Percentiles rank a stretch among this genome's conserved stretches.
phyloP scores from a whole-genome alignment of 2,113 vertebrate genomes.

The Mormyrus iriodes region DNA sequence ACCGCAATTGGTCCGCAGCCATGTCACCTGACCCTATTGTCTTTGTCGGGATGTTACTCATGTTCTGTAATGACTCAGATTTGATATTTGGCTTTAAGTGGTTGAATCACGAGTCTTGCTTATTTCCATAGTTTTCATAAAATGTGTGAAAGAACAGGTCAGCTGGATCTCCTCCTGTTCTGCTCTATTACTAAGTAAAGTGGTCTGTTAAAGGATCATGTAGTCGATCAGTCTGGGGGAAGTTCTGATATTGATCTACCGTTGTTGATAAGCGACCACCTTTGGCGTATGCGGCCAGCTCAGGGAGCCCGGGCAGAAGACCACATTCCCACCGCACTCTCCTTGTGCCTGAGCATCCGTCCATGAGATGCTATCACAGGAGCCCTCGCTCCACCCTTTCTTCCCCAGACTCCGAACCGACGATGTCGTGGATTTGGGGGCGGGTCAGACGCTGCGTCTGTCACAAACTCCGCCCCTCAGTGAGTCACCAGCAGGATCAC shows the following conservation, averaged over 20 bases:
- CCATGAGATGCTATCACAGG: background rate
- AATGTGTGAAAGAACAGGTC: background rate
- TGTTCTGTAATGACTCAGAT: conserved; percentile 41
- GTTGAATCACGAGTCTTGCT: conserved; percentile 28
- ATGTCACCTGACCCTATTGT: conserved; percentile 11
- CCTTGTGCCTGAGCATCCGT: background rate
- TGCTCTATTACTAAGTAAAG: background rate
- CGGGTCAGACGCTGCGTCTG: background rate
- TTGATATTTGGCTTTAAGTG: conserved; percentile 33
- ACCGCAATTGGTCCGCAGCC: background rate
- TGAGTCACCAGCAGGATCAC: background rate
- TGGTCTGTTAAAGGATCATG: background rate
- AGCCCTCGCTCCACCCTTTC: background rate
- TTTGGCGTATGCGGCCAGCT: no score
- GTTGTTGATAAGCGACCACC: no score
- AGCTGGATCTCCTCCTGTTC: background rate
- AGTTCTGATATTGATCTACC: background rate
- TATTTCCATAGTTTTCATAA: conserved; percentile 33
- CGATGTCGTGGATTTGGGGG: background rate
- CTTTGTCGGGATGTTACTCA: conserved; percentile 28
- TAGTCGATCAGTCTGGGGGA: background rate
- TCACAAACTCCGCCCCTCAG: background rate
- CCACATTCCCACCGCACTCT: background rate
- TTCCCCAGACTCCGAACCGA: background rate
- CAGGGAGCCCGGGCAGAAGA: background rate